These are phyloP conservation scores for Drosophila demipolita DNA, from an alignment of 2,888 invertebrate genomes.

Conservation along the genomic window DNA sequence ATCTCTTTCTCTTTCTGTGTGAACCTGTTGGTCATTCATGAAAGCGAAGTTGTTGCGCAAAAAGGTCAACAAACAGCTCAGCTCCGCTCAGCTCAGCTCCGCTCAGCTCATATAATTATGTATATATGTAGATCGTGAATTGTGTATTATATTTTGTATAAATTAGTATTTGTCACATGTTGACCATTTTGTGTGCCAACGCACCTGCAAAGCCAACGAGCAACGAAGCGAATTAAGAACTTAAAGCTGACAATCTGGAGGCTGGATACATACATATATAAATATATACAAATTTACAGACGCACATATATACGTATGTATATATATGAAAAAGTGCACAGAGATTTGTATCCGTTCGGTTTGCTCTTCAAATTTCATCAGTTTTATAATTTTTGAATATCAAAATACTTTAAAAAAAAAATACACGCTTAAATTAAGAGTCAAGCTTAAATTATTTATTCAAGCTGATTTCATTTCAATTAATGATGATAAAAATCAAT, in stretches of 20 bases:
- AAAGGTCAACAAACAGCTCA: constrained; percentile 73
- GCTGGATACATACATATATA: constrained; percentile 6
- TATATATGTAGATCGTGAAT: constrained; percentile 6
- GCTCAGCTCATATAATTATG: constrained; percentile 25
- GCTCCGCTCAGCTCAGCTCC: neutral
- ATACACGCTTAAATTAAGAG: neutral
- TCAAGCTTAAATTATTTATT: neutral
- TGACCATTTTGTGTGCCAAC: constrained; percentile 60
- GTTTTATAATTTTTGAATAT: neutral
- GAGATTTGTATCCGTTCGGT: neutral
- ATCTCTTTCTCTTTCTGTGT: neutral
- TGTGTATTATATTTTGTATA: constrained; percentile 9
- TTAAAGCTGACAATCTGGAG: constrained; percentile 7
- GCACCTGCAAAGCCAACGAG: constrained; percentile 43
- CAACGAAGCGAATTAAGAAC: constrained; percentile 20
- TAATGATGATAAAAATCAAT: neutral
- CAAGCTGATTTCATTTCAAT: neutral
- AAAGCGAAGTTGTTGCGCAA: constrained; percentile 31
- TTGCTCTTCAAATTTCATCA: neutral
- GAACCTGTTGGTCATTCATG: constrained; percentile 67
- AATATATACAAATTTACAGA: neutral
- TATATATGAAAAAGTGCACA: neutral
- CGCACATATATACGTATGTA: rapidly evolving
- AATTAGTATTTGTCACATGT: constrained; percentile 53
- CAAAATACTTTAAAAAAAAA: neutral